phyloP scores from a whole-genome alignment of 2,797 vertebrate genomes.

The Serranus cabrilla region DNA sequence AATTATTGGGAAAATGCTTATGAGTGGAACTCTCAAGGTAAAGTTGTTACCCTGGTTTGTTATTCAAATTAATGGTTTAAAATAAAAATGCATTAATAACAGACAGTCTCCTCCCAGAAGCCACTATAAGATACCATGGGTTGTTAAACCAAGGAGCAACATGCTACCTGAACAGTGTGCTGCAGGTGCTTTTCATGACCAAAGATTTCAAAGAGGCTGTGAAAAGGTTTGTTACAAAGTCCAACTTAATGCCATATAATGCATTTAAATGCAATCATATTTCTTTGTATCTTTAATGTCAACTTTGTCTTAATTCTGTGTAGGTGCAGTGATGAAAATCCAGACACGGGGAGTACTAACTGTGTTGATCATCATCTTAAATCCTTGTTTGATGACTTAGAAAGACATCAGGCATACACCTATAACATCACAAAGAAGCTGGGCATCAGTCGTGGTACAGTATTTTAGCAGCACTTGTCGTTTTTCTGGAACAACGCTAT shows the following conservation, averaged over 20 bases:
- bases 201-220: constrained; percentile 72
- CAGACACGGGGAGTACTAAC: background rate
- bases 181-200: constrained; percentile 83
- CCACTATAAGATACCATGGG: constrained; percentile 49
- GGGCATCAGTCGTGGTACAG: constrained; percentile 65
- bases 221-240: constrained; percentile 54
- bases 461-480: background rate
- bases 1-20: fast-evolving
- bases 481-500: no score
- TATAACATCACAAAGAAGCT: constrained; percentile 53
- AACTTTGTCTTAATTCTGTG: background rate
- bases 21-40: background rate
- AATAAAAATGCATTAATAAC: background rate
- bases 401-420: fast-evolving
- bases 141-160: constrained; percentile 78
- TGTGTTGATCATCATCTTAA: constrained; percentile 45
- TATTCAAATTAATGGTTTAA: background rate
- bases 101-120: background rate
- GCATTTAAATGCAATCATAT: background rate
- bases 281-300: background rate
- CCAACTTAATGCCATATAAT: background rate
- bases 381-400: constrained; percentile 62
- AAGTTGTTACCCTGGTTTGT: background rate
- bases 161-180: constrained; percentile 81
- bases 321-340: background rate